A percentile compares a stretch with the other conserved stretches of the same genome.
phyloP scores from a whole-genome alignment of 2,888 invertebrate species.

The Rhaphigaster nebulosa region DNA sequence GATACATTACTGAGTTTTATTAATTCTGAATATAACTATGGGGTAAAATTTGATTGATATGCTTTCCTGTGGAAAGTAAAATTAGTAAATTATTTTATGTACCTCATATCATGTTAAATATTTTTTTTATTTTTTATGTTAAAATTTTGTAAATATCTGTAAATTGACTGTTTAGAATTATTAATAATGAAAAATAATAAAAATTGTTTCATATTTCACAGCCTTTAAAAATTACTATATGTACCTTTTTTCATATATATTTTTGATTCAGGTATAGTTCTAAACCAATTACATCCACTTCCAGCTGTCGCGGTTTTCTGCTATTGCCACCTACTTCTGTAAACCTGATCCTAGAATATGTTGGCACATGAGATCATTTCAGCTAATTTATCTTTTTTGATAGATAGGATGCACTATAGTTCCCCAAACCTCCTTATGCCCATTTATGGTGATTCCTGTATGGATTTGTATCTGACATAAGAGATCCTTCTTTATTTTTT shows the following conservation, averaged over 20 bases:
- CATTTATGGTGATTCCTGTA: too few species aligned
- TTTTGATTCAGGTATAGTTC: neutral
- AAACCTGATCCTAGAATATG: neutral
- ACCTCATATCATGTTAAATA: neutral
- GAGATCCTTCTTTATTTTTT: too few species aligned
- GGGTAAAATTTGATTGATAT: neutral
- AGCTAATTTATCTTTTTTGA: neutral
- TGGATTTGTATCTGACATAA: too few species aligned
- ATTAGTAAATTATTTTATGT: neutral
- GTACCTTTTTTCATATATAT: neutral
- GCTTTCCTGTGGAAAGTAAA: conserved; percentile 27
- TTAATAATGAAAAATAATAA: neutral
- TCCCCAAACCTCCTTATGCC: too few species aligned
- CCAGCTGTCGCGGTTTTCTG: neutral
- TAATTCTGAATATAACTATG: neutral
- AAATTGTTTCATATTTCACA: neutral
- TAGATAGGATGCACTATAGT: too few species aligned
- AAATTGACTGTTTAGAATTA: neutral
- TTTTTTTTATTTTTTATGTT: conserved; percentile 7
- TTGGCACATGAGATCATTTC: neutral
- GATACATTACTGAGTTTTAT: neutral
- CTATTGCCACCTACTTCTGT: too few species aligned
- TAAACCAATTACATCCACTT: neutral
- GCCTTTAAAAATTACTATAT: neutral
- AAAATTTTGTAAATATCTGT: neutral